A percentile compares a stretch with the other conserved stretches of the same genome.
Conservation (phyloP, 2,888 invertebrate species). For the Shargacucullia verbasci region DNA sequence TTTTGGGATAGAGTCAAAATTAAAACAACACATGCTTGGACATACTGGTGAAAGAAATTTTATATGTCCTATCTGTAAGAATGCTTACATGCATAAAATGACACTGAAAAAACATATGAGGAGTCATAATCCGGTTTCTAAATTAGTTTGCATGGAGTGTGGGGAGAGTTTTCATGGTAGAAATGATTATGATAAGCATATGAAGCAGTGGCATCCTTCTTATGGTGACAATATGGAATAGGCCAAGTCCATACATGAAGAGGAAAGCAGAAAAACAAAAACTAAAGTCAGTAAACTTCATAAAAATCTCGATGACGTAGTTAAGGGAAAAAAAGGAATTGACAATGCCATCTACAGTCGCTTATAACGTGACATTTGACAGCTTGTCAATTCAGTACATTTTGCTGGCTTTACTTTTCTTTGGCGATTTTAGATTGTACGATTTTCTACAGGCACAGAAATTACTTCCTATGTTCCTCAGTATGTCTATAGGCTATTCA, state of each 20-base stretch:
- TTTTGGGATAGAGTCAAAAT: constrained; percentile 79
- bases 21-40: constrained; percentile 78
- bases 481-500: no score
- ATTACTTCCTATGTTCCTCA: no score
- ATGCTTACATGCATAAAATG: constrained; percentile 78
- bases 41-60: constrained; percentile 77
- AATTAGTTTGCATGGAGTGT: constrained; percentile 61
- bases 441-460: no score
- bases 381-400: no score
- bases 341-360: no score
- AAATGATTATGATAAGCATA: constrained; percentile 32
- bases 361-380: no score
- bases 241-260: no score
- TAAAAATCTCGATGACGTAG: no score
- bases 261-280: background rate
- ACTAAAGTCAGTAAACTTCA: no score
- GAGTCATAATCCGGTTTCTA: constrained; percentile 64
- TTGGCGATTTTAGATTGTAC: no score
- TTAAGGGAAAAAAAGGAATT: no score
- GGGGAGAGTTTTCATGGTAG: constrained; percentile 48
- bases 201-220: constrained; percentile 40
- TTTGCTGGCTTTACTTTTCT: no score
- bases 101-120: constrained; percentile 80
- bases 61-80: constrained; percentile 77
- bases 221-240: constrained; percentile 13